Evolutionary conservation across 2,888 invertebrate species (phyloP).

Genomic region (Panorpa germanica): DNA sequence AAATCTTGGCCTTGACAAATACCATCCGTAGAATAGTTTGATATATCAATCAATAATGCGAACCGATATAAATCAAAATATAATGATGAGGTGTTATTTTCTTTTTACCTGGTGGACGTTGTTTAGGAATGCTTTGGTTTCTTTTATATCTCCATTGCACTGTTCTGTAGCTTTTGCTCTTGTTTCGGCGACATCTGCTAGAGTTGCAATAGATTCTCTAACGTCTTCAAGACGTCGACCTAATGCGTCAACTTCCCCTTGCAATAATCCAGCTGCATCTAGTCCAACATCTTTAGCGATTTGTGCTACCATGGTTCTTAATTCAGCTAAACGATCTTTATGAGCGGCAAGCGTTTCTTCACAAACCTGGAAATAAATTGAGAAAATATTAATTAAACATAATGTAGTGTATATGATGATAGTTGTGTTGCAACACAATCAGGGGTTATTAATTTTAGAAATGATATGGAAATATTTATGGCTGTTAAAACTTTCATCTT

Average conservation of each 20-base stretch:
- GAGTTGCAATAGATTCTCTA: conserved; percentile 47
- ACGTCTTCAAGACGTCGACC: conserved; percentile 58
- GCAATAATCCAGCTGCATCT: conserved; percentile 47
- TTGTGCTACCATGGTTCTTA: conserved; percentile 54
- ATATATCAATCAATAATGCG: too few species aligned
- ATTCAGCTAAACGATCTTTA: conserved; percentile 43
- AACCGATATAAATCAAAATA: too few species aligned
- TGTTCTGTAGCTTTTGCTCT: conserved; percentile 33
- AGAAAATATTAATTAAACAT: conserved; percentile 5
- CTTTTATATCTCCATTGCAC: conserved; percentile 32
- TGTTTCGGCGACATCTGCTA: conserved; percentile 62
- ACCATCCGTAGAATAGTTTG: too few species aligned
- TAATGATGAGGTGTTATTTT: too few species aligned
- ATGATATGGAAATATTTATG: too few species aligned
- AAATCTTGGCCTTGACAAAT: too few species aligned
- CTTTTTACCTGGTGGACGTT: conserved; percentile 63
- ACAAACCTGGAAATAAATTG: conserved; percentile 37
- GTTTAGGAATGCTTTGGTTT: conserved; percentile 40
- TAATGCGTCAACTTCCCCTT: conserved; percentile 58
- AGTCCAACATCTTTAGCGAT: conserved; percentile 64
- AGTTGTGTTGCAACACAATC: too few species aligned
- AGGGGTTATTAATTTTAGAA: too few species aligned
- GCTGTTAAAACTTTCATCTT: too few species aligned
- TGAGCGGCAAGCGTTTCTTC: conserved; percentile 54
- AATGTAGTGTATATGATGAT: too few species aligned